These are phyloP conservation scores for Trogon melanurus DNA, from an alignment of 2,113 vertebrate genomes.

Conservation along the genomic window DNA sequence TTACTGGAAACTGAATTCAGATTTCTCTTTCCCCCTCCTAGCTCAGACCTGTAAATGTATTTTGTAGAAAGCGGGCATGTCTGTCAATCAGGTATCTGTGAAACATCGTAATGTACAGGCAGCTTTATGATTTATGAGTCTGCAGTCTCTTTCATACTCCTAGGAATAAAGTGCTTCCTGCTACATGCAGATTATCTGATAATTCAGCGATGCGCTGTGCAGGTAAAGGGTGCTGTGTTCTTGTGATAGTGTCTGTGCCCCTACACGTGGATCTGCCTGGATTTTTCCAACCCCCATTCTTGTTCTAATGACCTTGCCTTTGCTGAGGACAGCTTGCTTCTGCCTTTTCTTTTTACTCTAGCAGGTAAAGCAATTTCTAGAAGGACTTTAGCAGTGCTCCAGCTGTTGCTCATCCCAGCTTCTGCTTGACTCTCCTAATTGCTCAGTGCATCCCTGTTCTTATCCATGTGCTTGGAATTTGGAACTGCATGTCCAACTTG, in stretches of 20 bases:
- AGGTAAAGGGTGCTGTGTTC: not conserved
- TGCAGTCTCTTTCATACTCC: not conserved
- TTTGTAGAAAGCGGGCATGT: not conserved
- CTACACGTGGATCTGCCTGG: not conserved
- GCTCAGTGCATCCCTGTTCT: constrained; percentile 55
- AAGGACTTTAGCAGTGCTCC: constrained; percentile 44
- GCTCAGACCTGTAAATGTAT: not conserved
- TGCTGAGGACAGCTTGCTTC: not conserved
- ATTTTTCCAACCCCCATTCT: not conserved
- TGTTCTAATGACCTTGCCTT: constrained; percentile 5
- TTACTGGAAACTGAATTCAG: not conserved
- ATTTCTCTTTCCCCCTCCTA: not conserved
- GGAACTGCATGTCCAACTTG: not conserved
- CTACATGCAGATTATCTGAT: not conserved
- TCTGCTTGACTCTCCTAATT: constrained; percentile 58
- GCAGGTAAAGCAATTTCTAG: constrained; percentile 49
- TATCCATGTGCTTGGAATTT: constrained; percentile 56
- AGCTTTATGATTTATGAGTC: not conserved
- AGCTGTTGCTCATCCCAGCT: constrained; percentile 34
- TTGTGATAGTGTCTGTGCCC: not conserved
- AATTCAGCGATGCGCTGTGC: not conserved
- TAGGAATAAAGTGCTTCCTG: not conserved
- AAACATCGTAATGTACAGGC: not conserved
- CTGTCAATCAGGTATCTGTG: not conserved
- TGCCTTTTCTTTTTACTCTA: constrained; percentile 2